These are phyloP conservation scores for Clarias fuscus DNA, from an alignment of 2,797 vertebrate species.

Conservation along the genomic window DNA sequence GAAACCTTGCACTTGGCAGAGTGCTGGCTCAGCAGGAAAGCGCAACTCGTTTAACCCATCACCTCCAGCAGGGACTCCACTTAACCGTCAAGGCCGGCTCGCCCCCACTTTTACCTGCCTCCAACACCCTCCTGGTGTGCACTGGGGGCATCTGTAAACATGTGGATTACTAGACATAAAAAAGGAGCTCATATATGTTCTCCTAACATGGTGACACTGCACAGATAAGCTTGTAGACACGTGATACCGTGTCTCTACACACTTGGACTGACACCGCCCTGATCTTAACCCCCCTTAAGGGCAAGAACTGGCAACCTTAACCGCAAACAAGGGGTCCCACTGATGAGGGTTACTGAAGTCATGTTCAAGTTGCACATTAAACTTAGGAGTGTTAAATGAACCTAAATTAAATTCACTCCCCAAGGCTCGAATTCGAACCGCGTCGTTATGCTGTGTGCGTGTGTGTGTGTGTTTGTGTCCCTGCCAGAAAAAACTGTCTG, in stretches of 20 bases:
- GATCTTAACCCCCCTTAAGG: slow-evolving; percentile 23
- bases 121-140: slow-evolving; percentile 13
- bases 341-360: slow-evolving; percentile 36
- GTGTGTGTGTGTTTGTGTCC: not conserved
- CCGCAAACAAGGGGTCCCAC: slow-evolving; percentile 22
- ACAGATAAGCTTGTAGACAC: slow-evolving; percentile 15
- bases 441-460: not conserved
- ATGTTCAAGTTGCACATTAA: slow-evolving; percentile 44
- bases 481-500: slow-evolving; percentile 4
- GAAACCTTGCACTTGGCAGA: slow-evolving; percentile 78
- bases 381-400: slow-evolving; percentile 30
- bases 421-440: slow-evolving; percentile 3
- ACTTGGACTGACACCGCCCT: not conserved
- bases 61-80: slow-evolving; percentile 62
- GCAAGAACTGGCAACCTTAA: slow-evolving; percentile 20
- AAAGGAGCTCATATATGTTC: slow-evolving; percentile 9
- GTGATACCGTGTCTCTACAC: slow-evolving; percentile 3
- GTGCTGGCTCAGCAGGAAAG: slow-evolving; percentile 80
- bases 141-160: slow-evolving; percentile 24
- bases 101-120: slow-evolving; percentile 50
- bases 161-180: slow-evolving; percentile 40
- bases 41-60: slow-evolving; percentile 75
- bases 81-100: slow-evolving; percentile 57
- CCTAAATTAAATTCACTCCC: slow-evolving; percentile 25
- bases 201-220: slow-evolving; percentile 10